Percentiles rank a stretch among this genome's conserved stretches.
phyloP scores from a whole-genome alignment of 2,888 invertebrate species.

The Lypha dubia region DNA sequence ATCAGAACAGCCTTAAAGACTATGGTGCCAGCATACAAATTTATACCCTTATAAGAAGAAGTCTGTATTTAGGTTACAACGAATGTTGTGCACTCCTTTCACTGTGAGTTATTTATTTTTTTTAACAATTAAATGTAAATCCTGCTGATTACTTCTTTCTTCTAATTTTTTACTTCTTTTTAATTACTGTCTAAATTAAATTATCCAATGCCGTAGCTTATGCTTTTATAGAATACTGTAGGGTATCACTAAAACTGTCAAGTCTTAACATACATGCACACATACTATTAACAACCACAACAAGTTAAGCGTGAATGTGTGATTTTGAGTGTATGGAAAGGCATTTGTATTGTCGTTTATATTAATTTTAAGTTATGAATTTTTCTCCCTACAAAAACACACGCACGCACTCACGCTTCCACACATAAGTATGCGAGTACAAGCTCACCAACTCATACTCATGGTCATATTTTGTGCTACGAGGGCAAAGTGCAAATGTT shows the following conservation, averaged over 20 bases:
- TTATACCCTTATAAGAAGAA: background rate
- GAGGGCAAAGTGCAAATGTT: background rate
- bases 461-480: no score
- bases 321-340: background rate
- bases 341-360: background rate
- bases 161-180: no score
- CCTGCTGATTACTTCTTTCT: no score
- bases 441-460: no score
- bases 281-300: background rate
- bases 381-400: background rate
- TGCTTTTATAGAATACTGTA: no score
- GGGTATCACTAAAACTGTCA: background rate
- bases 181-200: no score
- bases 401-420: background rate
- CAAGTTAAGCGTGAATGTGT: background rate
- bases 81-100: background rate
- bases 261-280: background rate
- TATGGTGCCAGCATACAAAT: background rate
- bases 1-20: background rate
- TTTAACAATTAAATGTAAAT: no score
- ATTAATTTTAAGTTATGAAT: constrained; percentile 2
- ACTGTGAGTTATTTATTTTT: background rate
- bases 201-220: no score
- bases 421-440: background rate
- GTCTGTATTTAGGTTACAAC: background rate